Evolutionary conservation across 2,888 invertebrate genomes (phyloP), one percentile per base, ranked within the genome.

Genomic region (Orthosia gothica): DNA sequence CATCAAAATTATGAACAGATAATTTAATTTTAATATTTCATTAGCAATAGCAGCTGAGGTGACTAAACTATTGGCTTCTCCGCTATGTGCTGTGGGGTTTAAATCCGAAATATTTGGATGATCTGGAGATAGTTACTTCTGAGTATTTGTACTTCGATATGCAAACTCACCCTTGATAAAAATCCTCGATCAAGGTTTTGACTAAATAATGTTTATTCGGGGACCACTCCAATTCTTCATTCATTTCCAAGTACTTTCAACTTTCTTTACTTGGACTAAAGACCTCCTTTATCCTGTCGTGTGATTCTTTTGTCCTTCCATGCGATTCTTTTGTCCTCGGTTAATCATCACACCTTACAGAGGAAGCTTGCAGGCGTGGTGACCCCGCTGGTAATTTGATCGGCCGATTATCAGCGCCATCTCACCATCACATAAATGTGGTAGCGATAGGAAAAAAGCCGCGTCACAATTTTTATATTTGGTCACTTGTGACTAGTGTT

Each of bases 301-400:
- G 15, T n/a, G 20, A 57, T 13, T 72, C 64, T 40, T 40, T 54
- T 13, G 47, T 47, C n/a, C 4, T 55, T 18, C 7, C 50, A 3
- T 77, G 18, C 20, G 23, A 63, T 12, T 76, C 65, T 40, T 78
- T 81, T 69, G 73, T 73, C 63, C 65, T 55, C 66, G 71, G 72
- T 79, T 82, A 82, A 86, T 82, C 78, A 85, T 84, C 84, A 84
- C 86, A 80, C 83, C 81, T 84, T 82, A 77, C 70, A 52, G 65
- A 66, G 75, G 81, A 74, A 70, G 76, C 70, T 62, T 69, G 85
- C 75, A 82, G 81, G 78, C 73, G 77, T 74, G 80, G 82, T 85
- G 82, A 82, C 86, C 87, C 83, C 85, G 86, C 81, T 86, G 89
- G 93, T 94, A 93, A 94, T 94, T 94, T 93, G 93, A 94, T 94